Conservation (phyloP, 64 coral and sea anemone genomes). For the Dendronephthya gigantea region DNA sequence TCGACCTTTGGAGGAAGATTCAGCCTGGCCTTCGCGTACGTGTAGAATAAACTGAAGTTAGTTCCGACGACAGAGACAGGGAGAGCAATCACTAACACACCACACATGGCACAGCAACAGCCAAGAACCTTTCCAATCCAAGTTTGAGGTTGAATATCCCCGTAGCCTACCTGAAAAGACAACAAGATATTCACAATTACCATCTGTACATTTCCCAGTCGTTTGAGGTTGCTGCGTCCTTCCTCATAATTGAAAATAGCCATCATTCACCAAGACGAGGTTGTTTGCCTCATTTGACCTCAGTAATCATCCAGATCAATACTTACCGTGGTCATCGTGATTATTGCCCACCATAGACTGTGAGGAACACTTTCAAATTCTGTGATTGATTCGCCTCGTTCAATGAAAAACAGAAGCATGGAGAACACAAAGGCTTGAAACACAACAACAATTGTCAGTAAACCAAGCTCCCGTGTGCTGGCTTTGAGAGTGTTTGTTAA, state of each 20-base stretch:
- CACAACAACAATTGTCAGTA: constrained; percentile 66
- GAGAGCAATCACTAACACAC: constrained; percentile 89
- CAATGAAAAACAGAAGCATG: constrained; percentile 83
- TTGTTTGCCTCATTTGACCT: too few relatives aligned
- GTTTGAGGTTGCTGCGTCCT: too few relatives aligned
- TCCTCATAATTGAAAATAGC: not conserved
- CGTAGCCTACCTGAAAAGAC: constrained; percentile 76
- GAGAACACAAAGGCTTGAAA: constrained; percentile 92
- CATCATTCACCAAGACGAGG: not conserved
- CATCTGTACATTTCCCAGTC: too few relatives aligned
- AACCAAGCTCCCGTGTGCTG: constrained; percentile 60
- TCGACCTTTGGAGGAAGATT: constrained; percentile 66
- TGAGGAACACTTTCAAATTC: constrained; percentile 65
- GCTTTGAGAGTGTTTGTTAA: constrained; percentile 85
- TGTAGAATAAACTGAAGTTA: constrained; percentile 93
- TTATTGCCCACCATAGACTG: constrained; percentile 99
- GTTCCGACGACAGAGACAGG: constrained; percentile 91
- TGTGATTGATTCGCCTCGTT: constrained; percentile 39
- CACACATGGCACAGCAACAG: constrained; percentile 88
- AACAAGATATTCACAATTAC: not conserved
- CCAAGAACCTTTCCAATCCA: constrained; percentile 90
- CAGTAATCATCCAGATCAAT: too few relatives aligned
- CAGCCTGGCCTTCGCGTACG: constrained; percentile 95
- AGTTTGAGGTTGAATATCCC: constrained; percentile 74
- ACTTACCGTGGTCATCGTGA: constrained; percentile 98